These are phyloP conservation scores for Apotomis capreana DNA, from an alignment of 2,888 invertebrate species.

Conservation along the genomic window DNA sequence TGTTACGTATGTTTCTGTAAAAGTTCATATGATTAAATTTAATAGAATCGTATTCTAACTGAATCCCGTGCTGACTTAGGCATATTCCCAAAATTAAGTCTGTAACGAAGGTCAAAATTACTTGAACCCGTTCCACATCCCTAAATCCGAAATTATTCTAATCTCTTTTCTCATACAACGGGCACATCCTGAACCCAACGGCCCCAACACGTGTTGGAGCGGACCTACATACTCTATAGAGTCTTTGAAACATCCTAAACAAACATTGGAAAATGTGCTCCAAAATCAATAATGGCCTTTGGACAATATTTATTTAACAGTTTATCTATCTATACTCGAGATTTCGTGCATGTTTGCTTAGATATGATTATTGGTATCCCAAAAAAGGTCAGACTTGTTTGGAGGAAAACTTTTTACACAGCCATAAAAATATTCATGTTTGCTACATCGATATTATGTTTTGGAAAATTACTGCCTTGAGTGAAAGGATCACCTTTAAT, in stretches of 20 bases:
- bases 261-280: conserved; percentile 48
- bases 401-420: background rate
- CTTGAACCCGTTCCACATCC: background rate
- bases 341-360: conserved; percentile 31
- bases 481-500: too few species aligned
- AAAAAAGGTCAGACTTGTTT: conserved; percentile 23
- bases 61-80: too few species aligned
- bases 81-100: too few species aligned
- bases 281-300: conserved; percentile 48
- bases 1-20: too few species aligned
- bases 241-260: conserved; percentile 48
- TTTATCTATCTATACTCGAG: conserved; percentile 42
- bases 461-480: too few species aligned
- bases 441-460: too few species aligned
- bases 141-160: conserved; percentile 28
- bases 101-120: background rate
- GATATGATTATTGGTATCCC: conserved; percentile 36
- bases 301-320: conserved; percentile 47
- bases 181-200: conserved; percentile 29
- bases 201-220: conserved; percentile 33
- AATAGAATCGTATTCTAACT: too few species aligned
- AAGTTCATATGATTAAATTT: too few species aligned
- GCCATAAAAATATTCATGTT: too few species aligned
- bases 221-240: conserved; percentile 25
- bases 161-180: conserved; percentile 32